These are phyloP conservation scores for Listrodromus nycthemerus DNA, from an alignment of 2,888 invertebrate genomes.

Conservation along the genomic window DNA sequence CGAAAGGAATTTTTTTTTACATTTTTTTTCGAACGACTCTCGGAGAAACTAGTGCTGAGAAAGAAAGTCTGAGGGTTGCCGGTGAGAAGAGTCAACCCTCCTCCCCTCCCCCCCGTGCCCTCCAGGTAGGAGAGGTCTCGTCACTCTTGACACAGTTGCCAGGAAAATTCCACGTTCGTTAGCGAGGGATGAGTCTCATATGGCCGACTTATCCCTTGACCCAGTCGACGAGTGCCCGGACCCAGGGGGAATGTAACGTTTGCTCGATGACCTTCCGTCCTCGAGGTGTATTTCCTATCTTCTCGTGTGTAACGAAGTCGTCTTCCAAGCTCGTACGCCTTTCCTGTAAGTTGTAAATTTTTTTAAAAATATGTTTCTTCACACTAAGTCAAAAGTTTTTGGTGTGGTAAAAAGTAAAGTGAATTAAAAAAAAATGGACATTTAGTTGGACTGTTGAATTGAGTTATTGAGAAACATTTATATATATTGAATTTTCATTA, in stretches of 20 bases:
- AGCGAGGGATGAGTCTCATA: constrained; percentile 46
- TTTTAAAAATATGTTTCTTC: neutral
- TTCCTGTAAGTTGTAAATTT: neutral
- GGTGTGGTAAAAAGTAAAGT: neutral
- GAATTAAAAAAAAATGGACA: too few relatives aligned
- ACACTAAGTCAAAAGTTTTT: neutral
- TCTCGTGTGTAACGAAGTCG: neutral
- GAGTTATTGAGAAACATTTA: too few relatives aligned
- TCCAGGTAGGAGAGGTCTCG: constrained; percentile 49
- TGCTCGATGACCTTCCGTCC: constrained; percentile 13
- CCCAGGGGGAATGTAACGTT: constrained; percentile 21
- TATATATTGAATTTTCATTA: too few relatives aligned
- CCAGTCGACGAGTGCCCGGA: constrained; percentile 49
- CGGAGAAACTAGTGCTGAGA: neutral
- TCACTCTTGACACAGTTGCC: constrained; percentile 69
- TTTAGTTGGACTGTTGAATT: too few relatives aligned
- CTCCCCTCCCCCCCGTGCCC: constrained; percentile 25
- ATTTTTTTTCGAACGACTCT: constrained; percentile 2
- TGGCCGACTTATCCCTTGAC: constrained; percentile 61
- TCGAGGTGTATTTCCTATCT: constrained; percentile 26
- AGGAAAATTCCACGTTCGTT: constrained; percentile 68
- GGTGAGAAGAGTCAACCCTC: constrained; percentile 40
- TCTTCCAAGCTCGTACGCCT: neutral
- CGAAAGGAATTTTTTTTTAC: constrained; percentile 27
- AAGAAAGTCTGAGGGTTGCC: neutral